Percentiles rank a stretch among this genome's conserved stretches.
Conservation (phyloP, 2,797 vertebrate genomes). For the Myotis planiceps region DNA sequence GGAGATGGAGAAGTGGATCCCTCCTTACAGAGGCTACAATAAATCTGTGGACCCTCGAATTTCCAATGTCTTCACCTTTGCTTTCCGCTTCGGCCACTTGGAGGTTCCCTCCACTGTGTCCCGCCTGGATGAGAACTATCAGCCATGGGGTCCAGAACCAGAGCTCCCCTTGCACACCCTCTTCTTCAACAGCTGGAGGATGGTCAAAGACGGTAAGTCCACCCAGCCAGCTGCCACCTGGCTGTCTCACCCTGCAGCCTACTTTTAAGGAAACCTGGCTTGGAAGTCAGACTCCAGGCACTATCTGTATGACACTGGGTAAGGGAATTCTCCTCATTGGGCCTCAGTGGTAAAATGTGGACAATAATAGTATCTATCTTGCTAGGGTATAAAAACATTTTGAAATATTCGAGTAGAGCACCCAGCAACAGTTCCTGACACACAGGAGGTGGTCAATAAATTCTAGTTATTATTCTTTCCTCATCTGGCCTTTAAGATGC, state of each 20-base stretch:
- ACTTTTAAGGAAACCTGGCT: background rate
- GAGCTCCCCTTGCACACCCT: slow-evolving; percentile 87
- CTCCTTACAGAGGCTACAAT: slow-evolving; percentile 88
- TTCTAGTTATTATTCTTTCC: background rate
- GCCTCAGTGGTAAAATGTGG: background rate
- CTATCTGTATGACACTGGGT: background rate
- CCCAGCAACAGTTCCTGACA: background rate
- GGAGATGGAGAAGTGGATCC: slow-evolving; percentile 79
- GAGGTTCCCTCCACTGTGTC: slow-evolving; percentile 88
- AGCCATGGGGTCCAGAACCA: slow-evolving; percentile 80
- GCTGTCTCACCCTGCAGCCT: background rate
- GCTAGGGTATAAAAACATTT: background rate
- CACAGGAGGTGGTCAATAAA: background rate
- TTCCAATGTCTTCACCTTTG: slow-evolving; percentile 92
- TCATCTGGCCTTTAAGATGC: background rate
- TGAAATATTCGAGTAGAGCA: background rate
- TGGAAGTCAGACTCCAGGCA: background rate
- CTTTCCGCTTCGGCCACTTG: slow-evolving; percentile 92
- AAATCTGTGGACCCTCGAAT: slow-evolving; percentile 88
- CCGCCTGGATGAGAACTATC: slow-evolving; percentile 87
- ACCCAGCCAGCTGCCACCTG: background rate
- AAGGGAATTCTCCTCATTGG: background rate
- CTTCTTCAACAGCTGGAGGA: slow-evolving; percentile 92
- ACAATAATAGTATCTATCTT: background rate
- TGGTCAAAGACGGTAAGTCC: slow-evolving; percentile 87